phyloP scores from a whole-genome alignment of 92 coral and sea anemone species.

The Zoanthus gigantus region DNA sequence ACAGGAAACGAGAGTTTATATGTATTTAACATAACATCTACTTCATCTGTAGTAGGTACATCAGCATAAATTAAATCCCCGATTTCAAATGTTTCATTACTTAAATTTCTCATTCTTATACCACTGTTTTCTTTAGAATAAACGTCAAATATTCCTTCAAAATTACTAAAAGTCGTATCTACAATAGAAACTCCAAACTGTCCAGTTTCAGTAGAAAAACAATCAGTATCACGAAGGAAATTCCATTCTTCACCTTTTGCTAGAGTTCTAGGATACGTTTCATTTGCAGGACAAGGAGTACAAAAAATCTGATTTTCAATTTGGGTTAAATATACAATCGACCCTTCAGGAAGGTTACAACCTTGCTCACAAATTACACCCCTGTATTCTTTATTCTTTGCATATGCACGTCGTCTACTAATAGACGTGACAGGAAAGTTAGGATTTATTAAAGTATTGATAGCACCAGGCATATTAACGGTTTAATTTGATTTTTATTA shows the following conservation, averaged over 20 bases:
- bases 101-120: background rate
- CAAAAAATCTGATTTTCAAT: background rate
- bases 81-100: background rate
- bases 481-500: background rate
- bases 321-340: background rate
- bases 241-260: background rate
- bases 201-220: background rate
- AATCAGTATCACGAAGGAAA: background rate
- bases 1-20: background rate
- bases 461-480: background rate
- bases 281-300: background rate
- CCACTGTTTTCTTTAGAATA: background rate
- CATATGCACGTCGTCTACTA: background rate
- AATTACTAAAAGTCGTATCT: background rate
- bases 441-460: background rate
- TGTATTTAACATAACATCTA: background rate
- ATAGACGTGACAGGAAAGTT: background rate
- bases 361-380: background rate
- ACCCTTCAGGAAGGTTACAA: background rate
- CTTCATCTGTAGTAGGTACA: background rate
- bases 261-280: background rate
- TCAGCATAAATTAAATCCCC: background rate
- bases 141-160: background rate
- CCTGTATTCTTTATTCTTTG: background rate
- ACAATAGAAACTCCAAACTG: background rate